Conservation (phyloP, 2,888 invertebrate species). For the Julus scanicus region DNA sequence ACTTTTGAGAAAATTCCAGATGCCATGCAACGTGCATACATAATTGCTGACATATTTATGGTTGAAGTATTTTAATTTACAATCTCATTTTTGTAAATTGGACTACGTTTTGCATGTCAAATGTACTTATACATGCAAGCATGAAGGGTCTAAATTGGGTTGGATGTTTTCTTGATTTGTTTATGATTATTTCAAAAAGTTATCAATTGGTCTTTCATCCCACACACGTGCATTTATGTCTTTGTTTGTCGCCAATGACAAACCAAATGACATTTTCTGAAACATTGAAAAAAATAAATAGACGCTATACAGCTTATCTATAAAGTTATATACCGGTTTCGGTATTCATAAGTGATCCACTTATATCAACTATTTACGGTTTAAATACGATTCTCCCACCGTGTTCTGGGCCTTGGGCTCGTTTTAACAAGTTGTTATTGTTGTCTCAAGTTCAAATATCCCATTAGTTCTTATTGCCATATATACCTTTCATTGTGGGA, state of each 20-base stretch:
- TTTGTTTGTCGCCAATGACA: neutral
- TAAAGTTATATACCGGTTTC: conserved; percentile 15
- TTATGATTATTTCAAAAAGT: neutral
- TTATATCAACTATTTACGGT: neutral
- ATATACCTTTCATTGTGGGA: neutral
- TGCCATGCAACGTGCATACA: neutral
- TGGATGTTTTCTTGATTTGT: neutral
- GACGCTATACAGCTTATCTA: neutral
- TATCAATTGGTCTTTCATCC: neutral
- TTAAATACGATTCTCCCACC: neutral
- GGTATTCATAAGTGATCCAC: conserved; percentile 8
- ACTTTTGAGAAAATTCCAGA: neutral
- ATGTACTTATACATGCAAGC: neutral
- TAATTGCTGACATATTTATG: neutral
- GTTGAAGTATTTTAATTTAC: conserved; percentile 3
- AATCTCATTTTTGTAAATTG: neutral
- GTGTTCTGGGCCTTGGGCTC: conserved; percentile 11
- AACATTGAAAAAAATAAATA: neutral
- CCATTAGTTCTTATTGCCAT: conserved; percentile 20
- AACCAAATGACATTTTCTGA: neutral
- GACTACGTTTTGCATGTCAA: neutral
- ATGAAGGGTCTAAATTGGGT: neutral
- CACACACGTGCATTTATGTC: conserved; percentile 23
- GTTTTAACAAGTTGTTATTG: neutral
- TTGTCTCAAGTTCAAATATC: conserved; percentile 18